A percentile compares a stretch with the other conserved stretches of the same genome.
These are phyloP conservation scores for Typhlomys cinereus DNA, from an alignment of 2,113 vertebrate species.

Conservation along the genomic window DNA sequence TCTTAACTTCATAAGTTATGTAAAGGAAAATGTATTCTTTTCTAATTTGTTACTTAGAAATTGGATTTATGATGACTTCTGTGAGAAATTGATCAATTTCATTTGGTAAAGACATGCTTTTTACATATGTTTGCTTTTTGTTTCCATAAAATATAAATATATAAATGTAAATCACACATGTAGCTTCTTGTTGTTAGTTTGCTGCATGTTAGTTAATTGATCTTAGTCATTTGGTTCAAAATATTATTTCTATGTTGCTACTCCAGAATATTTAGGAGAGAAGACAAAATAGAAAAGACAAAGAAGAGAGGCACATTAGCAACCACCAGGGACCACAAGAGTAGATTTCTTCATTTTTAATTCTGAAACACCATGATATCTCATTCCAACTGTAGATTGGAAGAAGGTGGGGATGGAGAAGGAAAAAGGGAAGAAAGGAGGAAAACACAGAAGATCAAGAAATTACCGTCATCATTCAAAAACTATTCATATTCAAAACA, in stretches of 20 bases:
- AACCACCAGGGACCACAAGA: background rate
- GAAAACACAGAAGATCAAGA: background rate
- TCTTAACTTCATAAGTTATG: background rate
- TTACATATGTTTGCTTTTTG: background rate
- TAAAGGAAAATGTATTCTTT: slow-evolving; percentile 1
- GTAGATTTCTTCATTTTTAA: background rate
- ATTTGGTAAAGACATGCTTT: background rate
- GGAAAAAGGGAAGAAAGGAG: too few relatives aligned
- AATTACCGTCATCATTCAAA: too few relatives aligned
- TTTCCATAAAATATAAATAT: background rate
- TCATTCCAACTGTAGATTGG: background rate
- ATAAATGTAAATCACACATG: background rate
- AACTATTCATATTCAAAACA: background rate
- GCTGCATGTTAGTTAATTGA: background rate
- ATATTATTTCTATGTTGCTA: background rate
- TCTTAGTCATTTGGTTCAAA: background rate
- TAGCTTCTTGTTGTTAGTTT: background rate
- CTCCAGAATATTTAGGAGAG: background rate
- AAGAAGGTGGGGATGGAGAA: background rate
- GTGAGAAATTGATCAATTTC: background rate
- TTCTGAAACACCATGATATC: background rate
- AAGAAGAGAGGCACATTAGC: background rate
- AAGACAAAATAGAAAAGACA: background rate
- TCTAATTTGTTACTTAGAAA: background rate
- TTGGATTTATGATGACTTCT: background rate